Evolutionary conservation across 2,888 invertebrate species (phyloP), one percentile per base, ranked within the genome.

Genomic region (Nebria salina): DNA sequence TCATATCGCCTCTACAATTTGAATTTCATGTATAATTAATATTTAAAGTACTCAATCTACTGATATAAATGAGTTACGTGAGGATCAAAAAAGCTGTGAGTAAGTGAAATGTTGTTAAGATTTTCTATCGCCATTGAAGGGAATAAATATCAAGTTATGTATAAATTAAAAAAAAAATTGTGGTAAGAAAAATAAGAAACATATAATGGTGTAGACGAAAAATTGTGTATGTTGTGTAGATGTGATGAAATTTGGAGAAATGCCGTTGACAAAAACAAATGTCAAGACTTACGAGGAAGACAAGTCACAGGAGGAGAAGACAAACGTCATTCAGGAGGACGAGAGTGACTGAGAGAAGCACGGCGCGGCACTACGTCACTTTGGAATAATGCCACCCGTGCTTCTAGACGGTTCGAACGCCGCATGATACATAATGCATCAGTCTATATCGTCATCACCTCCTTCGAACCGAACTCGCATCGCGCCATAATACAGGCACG

Each of bases 371-470:
- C 70, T 13, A 20, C 70, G 70, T 70, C 70, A 70, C 70, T 70
- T 15, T 70, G 70, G 70, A 70, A 70, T 70, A 70, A 70, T 70
- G 25, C 70, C 20, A 26, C 68, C 20, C 26, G 25, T 15, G 68
- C 68, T 11, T 68, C 15, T 26, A 68, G 70, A 70, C 70, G 20
- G 70, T 25, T 26, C 70, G 34, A 20, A 26, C 70, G 70, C 70
- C 66, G 20, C 75, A 41, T 80, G 80, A 80, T 80, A 80, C 80
- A 80, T 80, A 80, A 80, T 80, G 80, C 80, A 80, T 80, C 75
- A 72, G 80, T 75, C 75, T 80, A 75, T 80, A 80, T 80, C 75
- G 80, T 68, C 80, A 72, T 70, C 80, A 75, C 75, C 73, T 79
- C 79, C 79, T 74, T 73, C 79, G 74, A 79, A 65, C 66, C 43